These are phyloP conservation scores for Ophiodon elongatus DNA, from an alignment of 2,113 vertebrate genomes.

Conservation along the genomic window DNA sequence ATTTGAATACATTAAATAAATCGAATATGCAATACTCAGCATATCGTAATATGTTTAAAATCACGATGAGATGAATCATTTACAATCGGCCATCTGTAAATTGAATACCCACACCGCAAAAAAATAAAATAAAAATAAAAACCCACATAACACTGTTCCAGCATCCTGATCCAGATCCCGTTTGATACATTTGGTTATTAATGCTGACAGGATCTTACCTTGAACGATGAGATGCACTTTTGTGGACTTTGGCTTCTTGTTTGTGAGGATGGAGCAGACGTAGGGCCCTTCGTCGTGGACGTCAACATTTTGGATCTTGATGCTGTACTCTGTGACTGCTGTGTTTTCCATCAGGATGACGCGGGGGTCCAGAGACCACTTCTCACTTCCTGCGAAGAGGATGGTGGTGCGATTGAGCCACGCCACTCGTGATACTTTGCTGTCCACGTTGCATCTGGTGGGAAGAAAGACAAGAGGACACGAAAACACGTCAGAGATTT, in stretches of 20 bases:
- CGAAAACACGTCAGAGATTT: background rate
- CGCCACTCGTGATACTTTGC: slow-evolving; percentile 93
- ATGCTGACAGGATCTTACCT: slow-evolving; percentile 82
- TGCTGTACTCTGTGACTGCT: slow-evolving; percentile 96
- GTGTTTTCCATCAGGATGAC: slow-evolving; percentile 95
- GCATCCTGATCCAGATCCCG: background rate
- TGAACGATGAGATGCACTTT: slow-evolving; percentile 96
- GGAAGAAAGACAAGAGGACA: slow-evolving; percentile 9
- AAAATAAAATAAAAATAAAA: background rate
- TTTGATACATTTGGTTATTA: background rate
- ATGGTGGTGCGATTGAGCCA: slow-evolving; percentile 99
- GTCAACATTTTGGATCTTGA: slow-evolving; percentile 94
- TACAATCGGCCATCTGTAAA: slow-evolving; percentile 26
- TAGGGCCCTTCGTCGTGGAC: slow-evolving; percentile 96
- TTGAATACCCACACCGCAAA: slow-evolving; percentile 15
- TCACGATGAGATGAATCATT: background rate
- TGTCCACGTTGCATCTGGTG: slow-evolving; percentile 94
- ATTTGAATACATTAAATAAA: background rate
- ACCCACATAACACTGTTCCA: background rate
- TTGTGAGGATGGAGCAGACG: slow-evolving; percentile 95
- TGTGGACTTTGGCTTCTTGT: slow-evolving; percentile 95
- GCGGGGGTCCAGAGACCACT: slow-evolving; percentile 96
- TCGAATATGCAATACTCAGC: background rate
- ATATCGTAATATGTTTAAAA: background rate
- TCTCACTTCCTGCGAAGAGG: slow-evolving; percentile 94